A percentile compares a stretch with the other conserved stretches of the same genome.
Evolutionary conservation across 2,113 vertebrate genomes (phyloP).

Genomic region (Craseonycteris thonglongyai): DNA sequence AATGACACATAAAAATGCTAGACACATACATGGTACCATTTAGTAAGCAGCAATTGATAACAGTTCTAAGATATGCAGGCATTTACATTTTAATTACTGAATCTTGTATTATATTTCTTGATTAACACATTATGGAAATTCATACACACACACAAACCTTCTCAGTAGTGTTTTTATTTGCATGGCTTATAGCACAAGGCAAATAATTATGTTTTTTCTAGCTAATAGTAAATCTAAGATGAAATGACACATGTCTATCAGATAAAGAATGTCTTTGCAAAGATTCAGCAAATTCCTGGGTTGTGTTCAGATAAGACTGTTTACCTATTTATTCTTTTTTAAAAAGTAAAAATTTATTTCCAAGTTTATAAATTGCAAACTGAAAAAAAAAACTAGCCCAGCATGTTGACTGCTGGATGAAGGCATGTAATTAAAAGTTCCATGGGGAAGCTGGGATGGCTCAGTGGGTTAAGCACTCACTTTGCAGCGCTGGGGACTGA

Average conservation of each 20-base stretch:
- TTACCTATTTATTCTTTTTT: neutral
- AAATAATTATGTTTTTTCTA: neutral
- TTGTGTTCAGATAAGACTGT: neutral
- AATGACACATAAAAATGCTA: neutral
- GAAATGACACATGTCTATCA: neutral
- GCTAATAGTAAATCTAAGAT: neutral
- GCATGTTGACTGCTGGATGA: neutral
- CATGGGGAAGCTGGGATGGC: too few relatives aligned
- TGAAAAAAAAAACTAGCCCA: neutral
- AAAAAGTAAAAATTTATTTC: neutral
- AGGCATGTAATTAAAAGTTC: neutral
- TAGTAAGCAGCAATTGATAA: neutral
- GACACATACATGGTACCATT: neutral
- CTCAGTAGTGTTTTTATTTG: neutral
- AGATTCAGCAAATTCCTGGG: neutral
- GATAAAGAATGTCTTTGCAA: neutral
- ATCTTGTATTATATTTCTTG: neutral
- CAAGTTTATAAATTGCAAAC: neutral
- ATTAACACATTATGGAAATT: neutral
- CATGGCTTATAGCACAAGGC: neutral
- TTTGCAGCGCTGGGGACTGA: too few relatives aligned
- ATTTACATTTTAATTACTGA: neutral
- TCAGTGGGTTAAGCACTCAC: too few relatives aligned
- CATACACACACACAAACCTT: neutral
- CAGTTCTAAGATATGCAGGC: neutral